Evolutionary conservation across 2,888 invertebrate species (phyloP).

Genomic region (Phaonia tiefii): DNA sequence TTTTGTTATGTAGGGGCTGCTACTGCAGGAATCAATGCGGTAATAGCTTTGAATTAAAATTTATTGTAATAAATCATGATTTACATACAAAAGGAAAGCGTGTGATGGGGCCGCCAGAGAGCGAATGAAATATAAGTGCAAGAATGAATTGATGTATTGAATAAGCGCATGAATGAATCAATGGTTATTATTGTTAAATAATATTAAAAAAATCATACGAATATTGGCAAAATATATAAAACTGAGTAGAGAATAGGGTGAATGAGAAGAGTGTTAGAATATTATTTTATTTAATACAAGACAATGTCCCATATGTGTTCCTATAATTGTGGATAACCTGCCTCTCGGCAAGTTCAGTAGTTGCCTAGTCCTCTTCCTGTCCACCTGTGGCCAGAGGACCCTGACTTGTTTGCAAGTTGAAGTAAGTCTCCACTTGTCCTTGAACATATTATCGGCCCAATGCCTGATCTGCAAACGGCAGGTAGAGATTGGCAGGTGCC

Average conservation of each 20-base stretch:
- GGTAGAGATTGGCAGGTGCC: too few relatives aligned
- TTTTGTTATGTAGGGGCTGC: background rate
- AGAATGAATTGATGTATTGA: slow-evolving; percentile 24
- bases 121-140: background rate
- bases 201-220: slow-evolving; percentile 33
- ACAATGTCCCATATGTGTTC: too few relatives aligned
- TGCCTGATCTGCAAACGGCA: too few relatives aligned
- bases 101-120: slow-evolving; percentile 17
- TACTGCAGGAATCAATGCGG: slow-evolving; percentile 54
- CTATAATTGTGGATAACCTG: too few relatives aligned
- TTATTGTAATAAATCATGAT: slow-evolving; percentile 67
- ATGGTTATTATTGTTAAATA: slow-evolving; percentile 39
- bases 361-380: too few relatives aligned
- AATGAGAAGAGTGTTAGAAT: background rate
- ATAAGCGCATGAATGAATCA: slow-evolving; percentile 28
- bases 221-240: slow-evolving; percentile 5
- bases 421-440: too few relatives aligned
- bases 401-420: too few relatives aligned
- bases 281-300: too few relatives aligned
- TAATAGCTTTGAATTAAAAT: slow-evolving; percentile 66
- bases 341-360: too few relatives aligned
- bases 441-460: too few relatives aligned
- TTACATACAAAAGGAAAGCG: slow-evolving; percentile 48
- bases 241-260: background rate
- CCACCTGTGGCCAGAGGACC: too few relatives aligned